phyloP scores from a whole-genome alignment of 2,888 invertebrate genomes.

The Latrodectus hesperus region DNA sequence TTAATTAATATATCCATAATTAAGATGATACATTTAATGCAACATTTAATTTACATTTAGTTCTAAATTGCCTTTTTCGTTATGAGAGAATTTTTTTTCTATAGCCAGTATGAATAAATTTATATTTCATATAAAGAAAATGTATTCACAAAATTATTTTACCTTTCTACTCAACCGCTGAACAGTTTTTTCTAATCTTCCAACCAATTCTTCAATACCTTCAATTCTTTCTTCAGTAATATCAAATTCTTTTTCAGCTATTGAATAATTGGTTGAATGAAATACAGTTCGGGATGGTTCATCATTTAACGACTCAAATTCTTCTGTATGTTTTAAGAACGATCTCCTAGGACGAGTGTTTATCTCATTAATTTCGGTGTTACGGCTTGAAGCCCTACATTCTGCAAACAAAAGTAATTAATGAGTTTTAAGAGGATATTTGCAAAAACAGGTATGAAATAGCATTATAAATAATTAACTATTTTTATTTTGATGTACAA shows the following conservation, averaged over 20 bases:
- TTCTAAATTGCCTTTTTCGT: background rate
- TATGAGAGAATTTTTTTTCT: background rate
- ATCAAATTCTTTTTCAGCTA: constrained; percentile 68
- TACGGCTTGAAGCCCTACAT: constrained; percentile 28
- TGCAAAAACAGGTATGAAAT: too few relatives aligned
- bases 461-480: background rate
- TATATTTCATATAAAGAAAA: constrained; percentile 21
- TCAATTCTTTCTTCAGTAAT: constrained; percentile 74
- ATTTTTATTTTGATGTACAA: background rate
- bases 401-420: constrained; percentile 2
- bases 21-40: background rate
- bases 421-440: too few relatives aligned
- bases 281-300: background rate
- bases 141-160: background rate
- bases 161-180: constrained; percentile 75
- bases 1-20: too few relatives aligned
- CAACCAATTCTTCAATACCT: constrained; percentile 78
- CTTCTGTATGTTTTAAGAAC: constrained; percentile 28
- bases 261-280: constrained; percentile 69
- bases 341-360: constrained; percentile 52
- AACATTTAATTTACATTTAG: background rate
- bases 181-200: constrained; percentile 78
- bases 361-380: constrained; percentile 46
- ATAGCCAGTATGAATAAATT: constrained; percentile 6
- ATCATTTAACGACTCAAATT: background rate